Conservation (phyloP, 2,797 vertebrate species). For the Cyprinella venusta region DNA sequence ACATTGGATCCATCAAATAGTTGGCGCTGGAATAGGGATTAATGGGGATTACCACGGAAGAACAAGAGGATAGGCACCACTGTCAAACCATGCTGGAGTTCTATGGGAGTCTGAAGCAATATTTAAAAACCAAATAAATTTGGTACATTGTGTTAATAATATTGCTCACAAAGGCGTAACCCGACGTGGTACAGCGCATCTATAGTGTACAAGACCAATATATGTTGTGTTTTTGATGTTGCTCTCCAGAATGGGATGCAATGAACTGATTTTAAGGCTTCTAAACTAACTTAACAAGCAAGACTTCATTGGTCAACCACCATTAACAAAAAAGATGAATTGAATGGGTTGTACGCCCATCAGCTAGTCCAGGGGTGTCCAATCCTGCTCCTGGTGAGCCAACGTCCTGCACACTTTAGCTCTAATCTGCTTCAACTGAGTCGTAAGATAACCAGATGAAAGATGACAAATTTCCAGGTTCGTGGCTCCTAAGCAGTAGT, state of each 20-base stretch:
- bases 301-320: neutral
- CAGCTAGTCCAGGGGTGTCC: neutral
- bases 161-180: neutral
- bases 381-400: neutral
- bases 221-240: neutral
- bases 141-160: neutral
- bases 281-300: neutral
- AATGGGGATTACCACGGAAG: conserved; percentile 58
- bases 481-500: too few relatives aligned
- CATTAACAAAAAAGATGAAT: neutral
- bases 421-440: neutral
- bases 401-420: neutral
- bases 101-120: conserved; percentile 17
- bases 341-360: neutral
- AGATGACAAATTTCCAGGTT: too few relatives aligned
- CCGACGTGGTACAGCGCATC: neutral
- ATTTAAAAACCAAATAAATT: neutral
- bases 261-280: neutral
- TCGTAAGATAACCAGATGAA: neutral
- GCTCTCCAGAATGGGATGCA: neutral
- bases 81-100: conserved; percentile 40
- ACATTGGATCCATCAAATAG: conserved; percentile 52
- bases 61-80: conserved; percentile 44
- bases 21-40: conserved; percentile 53
- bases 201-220: neutral